These are phyloP conservation scores for Mercenaria mercenaria DNA, from an alignment of 1,140 invertebrate species.

Conservation along the genomic window DNA sequence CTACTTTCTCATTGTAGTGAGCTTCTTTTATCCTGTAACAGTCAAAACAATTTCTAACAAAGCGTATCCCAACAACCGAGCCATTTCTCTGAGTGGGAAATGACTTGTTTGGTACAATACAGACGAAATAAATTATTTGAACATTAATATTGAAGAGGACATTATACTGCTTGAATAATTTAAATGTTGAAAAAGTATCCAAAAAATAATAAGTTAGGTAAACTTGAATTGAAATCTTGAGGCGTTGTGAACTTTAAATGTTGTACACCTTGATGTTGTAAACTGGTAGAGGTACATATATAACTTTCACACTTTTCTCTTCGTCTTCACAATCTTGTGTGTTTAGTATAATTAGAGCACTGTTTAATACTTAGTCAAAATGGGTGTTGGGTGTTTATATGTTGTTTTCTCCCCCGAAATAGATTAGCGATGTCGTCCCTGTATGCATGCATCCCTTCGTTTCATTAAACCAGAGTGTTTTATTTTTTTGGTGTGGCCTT, in stretches of 20 bases:
- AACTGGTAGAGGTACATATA: not conserved
- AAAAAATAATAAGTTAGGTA: not conserved
- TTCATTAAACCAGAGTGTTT: not conserved
- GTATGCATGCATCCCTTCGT: not conserved
- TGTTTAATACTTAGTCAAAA: not conserved
- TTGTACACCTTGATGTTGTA: not conserved
- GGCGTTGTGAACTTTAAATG: slow-evolving; percentile 16
- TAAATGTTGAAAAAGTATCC: too few relatives aligned
- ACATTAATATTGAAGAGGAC: too few relatives aligned
- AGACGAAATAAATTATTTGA: too few relatives aligned
- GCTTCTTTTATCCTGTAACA: slow-evolving; percentile 10
- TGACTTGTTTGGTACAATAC: not conserved
- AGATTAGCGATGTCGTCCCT: not conserved
- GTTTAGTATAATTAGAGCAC: not conserved
- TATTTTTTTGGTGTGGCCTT: not conserved
- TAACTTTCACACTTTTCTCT: not conserved
- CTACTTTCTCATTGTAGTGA: slow-evolving; percentile 48
- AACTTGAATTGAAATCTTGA: slow-evolving; percentile 25
- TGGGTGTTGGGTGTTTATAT: slow-evolving; percentile 15
- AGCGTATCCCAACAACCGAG: not conserved
- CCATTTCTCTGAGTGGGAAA: not conserved
- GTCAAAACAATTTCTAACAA: not conserved
- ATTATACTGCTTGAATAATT: too few relatives aligned
- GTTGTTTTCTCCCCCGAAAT: not conserved
- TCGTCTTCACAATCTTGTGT: not conserved